phyloP scores from a whole-genome alignment of 2,113 vertebrate species.

The Rhipidura dahli region DNA sequence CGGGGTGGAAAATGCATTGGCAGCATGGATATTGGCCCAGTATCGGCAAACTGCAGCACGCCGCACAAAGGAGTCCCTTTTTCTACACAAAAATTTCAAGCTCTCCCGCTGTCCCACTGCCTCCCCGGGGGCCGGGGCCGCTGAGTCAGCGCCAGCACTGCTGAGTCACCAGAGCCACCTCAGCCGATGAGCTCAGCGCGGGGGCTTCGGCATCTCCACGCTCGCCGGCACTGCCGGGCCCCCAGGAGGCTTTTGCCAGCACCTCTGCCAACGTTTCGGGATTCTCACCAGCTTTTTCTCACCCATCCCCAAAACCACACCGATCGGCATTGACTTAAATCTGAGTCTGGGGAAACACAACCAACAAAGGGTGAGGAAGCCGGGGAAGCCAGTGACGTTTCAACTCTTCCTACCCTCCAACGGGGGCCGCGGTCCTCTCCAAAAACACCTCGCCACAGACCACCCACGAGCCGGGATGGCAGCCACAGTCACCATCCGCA shows the following conservation, averaged over 20 bases:
- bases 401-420: background rate
- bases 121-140: background rate
- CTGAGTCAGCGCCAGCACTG: slow-evolving; percentile 13
- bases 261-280: background rate
- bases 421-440: rapidly evolving
- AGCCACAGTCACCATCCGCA: rapidly evolving
- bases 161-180: slow-evolving; percentile 46
- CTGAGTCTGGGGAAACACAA: background rate
- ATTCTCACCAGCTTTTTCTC: background rate
- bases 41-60: background rate
- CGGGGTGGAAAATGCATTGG: rapidly evolving
- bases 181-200: slow-evolving; percentile 44
- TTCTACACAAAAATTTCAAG: background rate
- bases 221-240: background rate
- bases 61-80: background rate
- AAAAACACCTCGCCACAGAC: background rate
- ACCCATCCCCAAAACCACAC: background rate
- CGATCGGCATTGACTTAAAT: rapidly evolving
- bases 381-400: rapidly evolving
- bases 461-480: rapidly evolving
- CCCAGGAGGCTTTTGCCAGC: background rate
- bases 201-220: slow-evolving; percentile 10
- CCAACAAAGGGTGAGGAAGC: background rate
- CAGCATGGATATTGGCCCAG: rapidly evolving
- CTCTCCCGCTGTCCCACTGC: background rate